Evolutionary conservation across 1,140 invertebrate genomes (phyloP).

Genomic region (Idris sp.): DNA sequence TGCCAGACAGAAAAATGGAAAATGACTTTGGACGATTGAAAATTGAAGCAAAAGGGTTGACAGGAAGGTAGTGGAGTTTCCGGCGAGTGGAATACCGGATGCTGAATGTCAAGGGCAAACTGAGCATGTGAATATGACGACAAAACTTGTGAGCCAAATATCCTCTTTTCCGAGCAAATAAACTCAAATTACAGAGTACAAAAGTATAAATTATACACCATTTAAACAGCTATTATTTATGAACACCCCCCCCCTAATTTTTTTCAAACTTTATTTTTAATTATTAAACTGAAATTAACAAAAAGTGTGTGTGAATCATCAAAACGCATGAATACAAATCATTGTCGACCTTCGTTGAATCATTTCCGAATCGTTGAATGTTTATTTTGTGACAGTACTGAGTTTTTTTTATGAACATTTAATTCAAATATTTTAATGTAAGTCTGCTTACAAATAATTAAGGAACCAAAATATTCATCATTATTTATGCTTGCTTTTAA

Average conservation of each 20-base stretch:
- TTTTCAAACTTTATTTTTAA: too few relatives aligned
- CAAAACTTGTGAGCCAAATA: conserved; percentile 17
- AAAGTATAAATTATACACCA: not conserved
- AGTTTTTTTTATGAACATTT: too few relatives aligned
- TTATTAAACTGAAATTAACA: not conserved
- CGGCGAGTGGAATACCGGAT: conserved; percentile 42
- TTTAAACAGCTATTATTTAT: conserved; percentile 8
- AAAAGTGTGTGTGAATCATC: conserved; percentile 15
- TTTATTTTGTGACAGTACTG: not conserved
- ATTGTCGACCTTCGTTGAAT: conserved; percentile 1
- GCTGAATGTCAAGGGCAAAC: conserved; percentile 43
- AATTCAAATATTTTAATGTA: too few relatives aligned
- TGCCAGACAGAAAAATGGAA: too few relatives aligned
- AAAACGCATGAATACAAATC: conserved; percentile 8
- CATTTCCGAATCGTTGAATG: conserved; percentile 5
- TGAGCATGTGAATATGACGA: conserved; percentile 30
- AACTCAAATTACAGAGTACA: conserved; percentile 1
- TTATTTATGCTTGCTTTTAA: too few relatives aligned
- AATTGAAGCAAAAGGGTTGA: conserved; percentile 40
- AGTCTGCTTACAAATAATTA: too few relatives aligned
- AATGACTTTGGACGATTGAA: conserved; percentile 23
- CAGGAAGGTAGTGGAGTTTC: conserved; percentile 35
- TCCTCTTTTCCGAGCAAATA: not conserved
- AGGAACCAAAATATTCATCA: too few relatives aligned
- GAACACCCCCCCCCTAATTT: too few relatives aligned